Evolutionary conservation across 2,888 invertebrate species (phyloP).

Genomic region (Lochmaea crataegi): DNA sequence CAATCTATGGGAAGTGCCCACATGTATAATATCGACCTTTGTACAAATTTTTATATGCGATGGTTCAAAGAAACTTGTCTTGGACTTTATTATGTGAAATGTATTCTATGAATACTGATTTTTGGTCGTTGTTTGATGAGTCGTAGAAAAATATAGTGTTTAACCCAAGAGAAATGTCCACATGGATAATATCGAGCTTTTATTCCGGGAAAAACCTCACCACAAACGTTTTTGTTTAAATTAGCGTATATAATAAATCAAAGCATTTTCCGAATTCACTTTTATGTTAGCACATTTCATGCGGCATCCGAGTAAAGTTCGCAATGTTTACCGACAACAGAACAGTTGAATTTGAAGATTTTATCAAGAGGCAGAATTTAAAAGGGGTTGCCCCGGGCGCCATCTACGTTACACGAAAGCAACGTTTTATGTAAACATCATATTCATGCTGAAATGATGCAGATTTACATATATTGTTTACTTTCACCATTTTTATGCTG

Average conservation of each 20-base stretch:
- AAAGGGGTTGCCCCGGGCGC: constrained; percentile 8
- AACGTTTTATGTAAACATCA: constrained; percentile 41
- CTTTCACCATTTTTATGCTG: constrained; percentile 31
- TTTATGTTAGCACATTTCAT: constrained; percentile 35
- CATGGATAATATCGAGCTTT: too few species aligned
- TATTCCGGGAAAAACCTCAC: too few species aligned
- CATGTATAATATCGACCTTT: too few species aligned
- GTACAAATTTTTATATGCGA: too few species aligned
- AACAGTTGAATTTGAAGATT: constrained; percentile 47
- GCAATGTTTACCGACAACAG: constrained; percentile 39
- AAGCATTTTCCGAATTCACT: constrained; percentile 39
- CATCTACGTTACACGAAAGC: constrained; percentile 23
- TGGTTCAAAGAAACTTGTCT: too few species aligned
- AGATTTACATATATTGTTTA: constrained; percentile 45
- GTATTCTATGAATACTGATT: too few species aligned
- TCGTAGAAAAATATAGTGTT: too few species aligned
- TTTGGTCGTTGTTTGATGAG: too few species aligned
- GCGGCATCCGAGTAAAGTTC: constrained; percentile 21
- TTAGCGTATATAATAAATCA: background rate
- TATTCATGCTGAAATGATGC: constrained; percentile 37
- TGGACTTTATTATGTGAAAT: too few species aligned
- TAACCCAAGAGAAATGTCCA: too few species aligned
- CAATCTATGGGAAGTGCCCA: too few species aligned
- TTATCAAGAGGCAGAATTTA: constrained; percentile 39
- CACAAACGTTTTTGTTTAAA: background rate